phyloP scores from a whole-genome alignment of 2,888 invertebrate genomes.

The Ceriagrion tenellum region DNA sequence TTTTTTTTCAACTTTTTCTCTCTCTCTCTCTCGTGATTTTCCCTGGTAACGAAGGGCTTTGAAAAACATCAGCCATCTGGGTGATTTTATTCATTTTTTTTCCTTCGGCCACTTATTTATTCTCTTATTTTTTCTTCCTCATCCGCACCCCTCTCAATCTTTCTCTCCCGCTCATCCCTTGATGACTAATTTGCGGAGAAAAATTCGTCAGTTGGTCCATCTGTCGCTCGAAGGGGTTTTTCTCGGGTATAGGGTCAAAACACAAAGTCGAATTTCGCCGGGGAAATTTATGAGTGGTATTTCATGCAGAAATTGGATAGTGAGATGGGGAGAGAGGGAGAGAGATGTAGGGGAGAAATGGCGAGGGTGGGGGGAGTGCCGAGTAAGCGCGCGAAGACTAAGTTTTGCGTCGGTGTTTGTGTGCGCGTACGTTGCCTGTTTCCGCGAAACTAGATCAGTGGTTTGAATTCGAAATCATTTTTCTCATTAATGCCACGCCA shows the following conservation, averaged over 20 bases:
- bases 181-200: not conserved
- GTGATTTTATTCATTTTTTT: not conserved
- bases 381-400: not conserved
- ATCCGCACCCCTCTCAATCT: not conserved
- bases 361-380: not conserved
- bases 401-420: not conserved
- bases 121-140: conserved; percentile 33
- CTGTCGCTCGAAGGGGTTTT: not conserved
- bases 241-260: not conserved
- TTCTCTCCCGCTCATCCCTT: not conserved
- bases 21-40: not conserved
- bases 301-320: not conserved
- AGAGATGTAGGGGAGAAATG: not conserved
- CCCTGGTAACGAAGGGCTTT: conserved; percentile 32
- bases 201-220: not conserved
- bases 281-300: not conserved
- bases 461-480: not conserved
- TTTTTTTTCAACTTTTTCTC: not conserved
- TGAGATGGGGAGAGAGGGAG: not conserved
- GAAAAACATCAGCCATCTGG: conserved; percentile 23
- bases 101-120: not conserved
- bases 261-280: not conserved
- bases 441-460: not conserved
- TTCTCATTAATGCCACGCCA: not conserved
- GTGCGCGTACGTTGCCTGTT: not conserved